Conservation (phyloP, 2,113 vertebrate genomes). For the Machaerirhynchus nigripectus region DNA sequence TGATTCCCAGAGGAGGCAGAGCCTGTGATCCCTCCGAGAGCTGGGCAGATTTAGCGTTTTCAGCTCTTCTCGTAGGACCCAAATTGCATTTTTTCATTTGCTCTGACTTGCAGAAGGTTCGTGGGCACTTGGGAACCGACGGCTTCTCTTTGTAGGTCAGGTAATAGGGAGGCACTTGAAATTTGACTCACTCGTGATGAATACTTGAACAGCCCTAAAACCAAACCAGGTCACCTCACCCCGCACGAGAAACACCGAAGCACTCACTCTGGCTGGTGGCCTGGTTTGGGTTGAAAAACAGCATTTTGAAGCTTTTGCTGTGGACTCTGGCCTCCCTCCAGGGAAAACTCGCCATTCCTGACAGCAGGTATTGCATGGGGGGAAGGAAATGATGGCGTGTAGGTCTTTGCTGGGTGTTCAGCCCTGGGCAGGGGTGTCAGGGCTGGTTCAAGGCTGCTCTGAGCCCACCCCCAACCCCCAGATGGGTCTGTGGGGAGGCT, state of each 20-base stretch:
- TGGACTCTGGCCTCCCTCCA: not conserved
- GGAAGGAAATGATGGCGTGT: rapidly evolving
- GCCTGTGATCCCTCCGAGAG: rapidly evolving
- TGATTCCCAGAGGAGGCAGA: not conserved
- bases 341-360: not conserved
- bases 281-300: rapidly evolving
- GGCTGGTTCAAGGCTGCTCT: not conserved
- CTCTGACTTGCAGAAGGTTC: not conserved
- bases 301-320: rapidly evolving
- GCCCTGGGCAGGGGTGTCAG: rapidly evolving
- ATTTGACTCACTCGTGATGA: not conserved
- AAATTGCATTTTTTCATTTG: not conserved
- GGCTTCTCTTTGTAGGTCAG: not conserved
- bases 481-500: not conserved
- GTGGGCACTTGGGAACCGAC: not conserved
- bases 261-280: rapidly evolving
- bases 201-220: not conserved
- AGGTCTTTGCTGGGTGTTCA: not conserved
- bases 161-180: not conserved
- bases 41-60: not conserved
- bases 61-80: not conserved
- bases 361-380: rapidly evolving
- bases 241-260: rapidly evolving
- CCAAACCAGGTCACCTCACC: not conserved
- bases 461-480: not conserved